Conservation (phyloP, 2,113 vertebrate genomes). For the Cavia porcellus region DNA sequence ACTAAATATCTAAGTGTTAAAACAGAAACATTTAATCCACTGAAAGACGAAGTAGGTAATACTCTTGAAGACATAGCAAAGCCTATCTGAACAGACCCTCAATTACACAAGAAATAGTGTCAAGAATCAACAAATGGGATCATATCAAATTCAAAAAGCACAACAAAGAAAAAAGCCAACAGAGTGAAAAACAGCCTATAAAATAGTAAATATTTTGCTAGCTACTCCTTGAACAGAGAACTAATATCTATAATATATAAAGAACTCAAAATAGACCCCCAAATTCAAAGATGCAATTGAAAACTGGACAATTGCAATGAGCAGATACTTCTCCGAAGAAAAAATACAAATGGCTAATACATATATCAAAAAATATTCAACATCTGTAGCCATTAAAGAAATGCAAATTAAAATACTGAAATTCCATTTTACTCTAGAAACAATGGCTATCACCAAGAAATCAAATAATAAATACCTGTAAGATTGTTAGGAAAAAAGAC, state of each 20-base stretch:
- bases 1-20: no score
- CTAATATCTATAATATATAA: neutral
- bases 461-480: neutral
- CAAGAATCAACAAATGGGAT: neutral
- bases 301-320: neutral
- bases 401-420: neutral
- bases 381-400: neutral
- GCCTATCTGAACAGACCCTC: neutral
- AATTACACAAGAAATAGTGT: neutral
- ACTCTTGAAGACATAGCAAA: neutral
- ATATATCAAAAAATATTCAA: neutral
- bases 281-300: neutral
- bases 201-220: neutral
- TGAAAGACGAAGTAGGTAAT: neutral
- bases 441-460: neutral
- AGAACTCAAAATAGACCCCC: neutral
- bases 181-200: neutral
- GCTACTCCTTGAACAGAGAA: neutral
- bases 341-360: neutral
- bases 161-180: neutral
- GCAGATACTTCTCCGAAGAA: neutral
- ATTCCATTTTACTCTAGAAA: neutral
- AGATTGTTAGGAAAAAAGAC: neutral
- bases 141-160: neutral
- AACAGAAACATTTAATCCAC: neutral